Evolutionary conservation across 2,888 invertebrate species (phyloP), one percentile per base, ranked within the genome.

Genomic region (Meganola albula): DNA sequence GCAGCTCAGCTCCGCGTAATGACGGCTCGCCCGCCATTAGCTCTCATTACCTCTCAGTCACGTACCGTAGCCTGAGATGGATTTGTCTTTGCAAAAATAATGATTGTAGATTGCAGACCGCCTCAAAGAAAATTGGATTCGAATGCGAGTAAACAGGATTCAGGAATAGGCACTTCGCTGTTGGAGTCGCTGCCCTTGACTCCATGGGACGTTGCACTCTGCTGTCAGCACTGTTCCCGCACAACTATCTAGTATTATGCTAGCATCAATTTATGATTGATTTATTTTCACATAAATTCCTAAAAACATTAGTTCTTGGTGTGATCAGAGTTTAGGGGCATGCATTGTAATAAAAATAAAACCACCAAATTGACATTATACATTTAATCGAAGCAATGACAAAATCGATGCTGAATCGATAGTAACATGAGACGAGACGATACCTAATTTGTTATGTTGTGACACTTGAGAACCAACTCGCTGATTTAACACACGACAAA

Each of bases 51-150:
- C 63, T 62, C 63, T 53, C 74, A 76, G 82, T 82, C 85, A 85
- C 84, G 84, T 85, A 83, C 73, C 66, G 67, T 73, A 55, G 63
- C 69, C 75, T 73, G 77, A 78, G 83, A 83, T 82, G 82, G 85
- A 85, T 83, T 83, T 84, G 83, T 84, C 84, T 85, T 78, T 83
- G 80, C 82, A 74, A 78, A 79, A 82, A 80, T 83, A 82, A 84
- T 82, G 75, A 79, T 77, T 74, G 71, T 63, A 78, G 82, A 82
- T 84, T 83, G 79, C 78, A 73, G 78, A 69, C 76, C 78, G 74
- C 82, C 76, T 75, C 72, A 62, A 65, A 75, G 82, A 76, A 82
- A 80, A 82, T 83, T 82, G 80, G 77, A 78, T 79, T 75, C 73
- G 75, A 72, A 63, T 69, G 62, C 66, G 64, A 63, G 67, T 68